phyloP scores from a whole-genome alignment of 2,797 vertebrate species.

The Pseudochirops corinnae region DNA sequence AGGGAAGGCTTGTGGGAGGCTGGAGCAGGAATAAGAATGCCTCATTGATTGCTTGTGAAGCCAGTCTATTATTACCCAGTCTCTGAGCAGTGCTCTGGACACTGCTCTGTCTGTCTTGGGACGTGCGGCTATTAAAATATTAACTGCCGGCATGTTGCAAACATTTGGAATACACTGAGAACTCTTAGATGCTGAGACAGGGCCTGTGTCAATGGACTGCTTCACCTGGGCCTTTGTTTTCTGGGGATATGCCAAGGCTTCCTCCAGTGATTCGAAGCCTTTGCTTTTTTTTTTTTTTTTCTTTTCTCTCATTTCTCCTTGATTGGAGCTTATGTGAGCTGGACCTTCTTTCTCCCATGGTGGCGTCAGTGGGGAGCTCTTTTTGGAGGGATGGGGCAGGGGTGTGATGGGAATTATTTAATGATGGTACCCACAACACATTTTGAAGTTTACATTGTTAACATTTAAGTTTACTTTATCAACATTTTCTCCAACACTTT shows the following conservation, averaged over 20 bases:
- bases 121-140: conserved; percentile 50
- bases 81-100: conserved; percentile 50
- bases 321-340: fast-evolving
- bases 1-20: neutral
- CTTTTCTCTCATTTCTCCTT: neutral
- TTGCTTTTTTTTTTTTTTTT: neutral
- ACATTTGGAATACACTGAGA: conserved; percentile 67
- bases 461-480: neutral
- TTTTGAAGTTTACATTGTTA: neutral
- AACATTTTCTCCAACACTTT: neutral
- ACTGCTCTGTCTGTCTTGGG: neutral
- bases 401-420: neutral
- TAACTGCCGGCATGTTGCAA: conserved; percentile 67
- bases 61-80: conserved; percentile 41
- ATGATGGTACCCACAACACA: neutral
- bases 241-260: conserved; percentile 55
- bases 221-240: conserved; percentile 67
- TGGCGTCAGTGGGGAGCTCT: neutral
- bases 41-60: conserved; percentile 21
- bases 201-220: conserved; percentile 27
- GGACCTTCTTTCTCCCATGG: neutral
- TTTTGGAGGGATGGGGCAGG: neutral
- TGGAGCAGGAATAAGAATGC: fast-evolving
- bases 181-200: conserved; percentile 6
- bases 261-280: conserved; percentile 6